phyloP scores from a whole-genome alignment of 2,797 vertebrate species.

The Pygocentrus nattereri region DNA sequence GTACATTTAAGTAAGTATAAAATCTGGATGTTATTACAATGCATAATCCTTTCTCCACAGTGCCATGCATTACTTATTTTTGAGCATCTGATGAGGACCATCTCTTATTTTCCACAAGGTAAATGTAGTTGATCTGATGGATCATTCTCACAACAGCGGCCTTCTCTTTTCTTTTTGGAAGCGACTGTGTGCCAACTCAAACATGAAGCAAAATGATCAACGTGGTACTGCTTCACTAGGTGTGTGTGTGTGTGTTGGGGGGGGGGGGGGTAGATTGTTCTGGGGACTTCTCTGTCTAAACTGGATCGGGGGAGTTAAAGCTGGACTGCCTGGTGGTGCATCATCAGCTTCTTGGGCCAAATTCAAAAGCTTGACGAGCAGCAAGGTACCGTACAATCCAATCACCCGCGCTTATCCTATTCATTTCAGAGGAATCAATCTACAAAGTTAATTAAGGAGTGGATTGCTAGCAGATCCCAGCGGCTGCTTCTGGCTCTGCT shows the following conservation, averaged over 20 bases:
- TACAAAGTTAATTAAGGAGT: conserved; percentile 62
- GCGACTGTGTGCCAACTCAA: background rate
- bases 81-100: conserved; percentile 22
- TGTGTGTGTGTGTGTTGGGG: too few relatives aligned
- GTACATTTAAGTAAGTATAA: too few relatives aligned
- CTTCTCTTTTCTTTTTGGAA: conserved; percentile 3
- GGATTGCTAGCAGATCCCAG: conserved; percentile 60
- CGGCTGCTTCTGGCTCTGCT: conserved; percentile 55
- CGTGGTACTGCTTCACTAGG: conserved; percentile 4
- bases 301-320: conserved; percentile 26
- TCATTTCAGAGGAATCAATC: conserved; percentile 38
- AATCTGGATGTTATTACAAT: too few relatives aligned
- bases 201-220: conserved; percentile 13
- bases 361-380: conserved; percentile 53
- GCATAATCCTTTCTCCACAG: background rate
- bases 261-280: conserved; percentile 9
- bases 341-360: conserved; percentile 46
- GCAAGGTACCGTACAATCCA: conserved; percentile 46
- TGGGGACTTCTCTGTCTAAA: conserved; percentile 28
- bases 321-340: conserved; percentile 23
- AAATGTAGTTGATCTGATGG: conserved; percentile 4
- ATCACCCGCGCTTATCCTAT: conserved; percentile 44
- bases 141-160: background rate
- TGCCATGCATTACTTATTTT: background rate
- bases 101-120: conserved; percentile 18